These are phyloP conservation scores for Lissonota sp. DNA, from an alignment of 2,888 invertebrate genomes.

Conservation along the genomic window DNA sequence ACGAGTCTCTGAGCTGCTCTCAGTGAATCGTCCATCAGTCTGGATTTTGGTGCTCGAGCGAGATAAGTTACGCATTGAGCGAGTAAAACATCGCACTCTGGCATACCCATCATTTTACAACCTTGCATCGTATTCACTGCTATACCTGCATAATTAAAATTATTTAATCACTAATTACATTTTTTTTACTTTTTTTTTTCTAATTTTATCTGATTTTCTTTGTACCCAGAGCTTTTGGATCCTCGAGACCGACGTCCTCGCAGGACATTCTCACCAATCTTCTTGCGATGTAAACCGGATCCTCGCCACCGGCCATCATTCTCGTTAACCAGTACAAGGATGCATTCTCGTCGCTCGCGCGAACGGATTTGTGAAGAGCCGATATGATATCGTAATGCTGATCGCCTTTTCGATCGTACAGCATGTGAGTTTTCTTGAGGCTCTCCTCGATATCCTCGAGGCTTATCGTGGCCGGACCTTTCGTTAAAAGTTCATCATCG, in stretches of 20 bases:
- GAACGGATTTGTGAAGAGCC: slow-evolving; percentile 92
- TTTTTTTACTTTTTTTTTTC: not conserved
- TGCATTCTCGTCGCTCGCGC: slow-evolving; percentile 92
- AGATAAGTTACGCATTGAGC: slow-evolving; percentile 92
- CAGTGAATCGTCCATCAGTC: slow-evolving; percentile 85
- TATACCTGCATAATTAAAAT: slow-evolving; percentile 84
- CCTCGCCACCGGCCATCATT: slow-evolving; percentile 92
- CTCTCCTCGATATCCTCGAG: slow-evolving; percentile 89
- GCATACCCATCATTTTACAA: slow-evolving; percentile 92
- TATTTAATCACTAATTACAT: not conserved
- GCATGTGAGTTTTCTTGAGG: slow-evolving; percentile 90
- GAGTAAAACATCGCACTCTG: slow-evolving; percentile 91
- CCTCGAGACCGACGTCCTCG: slow-evolving; percentile 90
- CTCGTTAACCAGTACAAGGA: slow-evolving; percentile 93
- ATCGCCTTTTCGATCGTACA: slow-evolving; percentile 92
- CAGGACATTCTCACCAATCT: slow-evolving; percentile 90
- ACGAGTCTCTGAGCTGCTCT: slow-evolving; percentile 87
- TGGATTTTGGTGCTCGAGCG: slow-evolving; percentile 91
- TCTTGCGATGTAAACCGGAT: slow-evolving; percentile 91
- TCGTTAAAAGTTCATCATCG: slow-evolving; percentile 67
- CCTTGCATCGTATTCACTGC: slow-evolving; percentile 92
- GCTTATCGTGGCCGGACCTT: slow-evolving; percentile 85
- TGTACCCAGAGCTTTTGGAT: slow-evolving; percentile 81
- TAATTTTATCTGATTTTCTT: not conserved
- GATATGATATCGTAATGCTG: slow-evolving; percentile 94